Percentiles rank a stretch among this genome's conserved stretches.
phyloP scores from a whole-genome alignment of 2,113 vertebrate genomes.

The Ctenomys sociabilis region DNA sequence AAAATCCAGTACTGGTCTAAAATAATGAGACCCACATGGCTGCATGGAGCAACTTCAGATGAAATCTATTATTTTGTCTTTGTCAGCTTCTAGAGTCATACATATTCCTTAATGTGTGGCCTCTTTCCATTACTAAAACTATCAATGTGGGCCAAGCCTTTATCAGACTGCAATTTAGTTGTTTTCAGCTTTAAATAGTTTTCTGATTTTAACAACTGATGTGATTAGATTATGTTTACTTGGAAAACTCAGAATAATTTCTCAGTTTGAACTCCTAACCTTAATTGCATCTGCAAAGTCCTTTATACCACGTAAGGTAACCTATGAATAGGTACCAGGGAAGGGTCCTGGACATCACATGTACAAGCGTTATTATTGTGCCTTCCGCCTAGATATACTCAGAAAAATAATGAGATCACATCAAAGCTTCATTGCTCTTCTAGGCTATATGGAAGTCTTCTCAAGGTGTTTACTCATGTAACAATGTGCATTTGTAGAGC shows the following conservation, averaged over 20 bases:
- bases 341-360: background rate
- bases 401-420: background rate
- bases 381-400: background rate
- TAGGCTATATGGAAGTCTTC: background rate
- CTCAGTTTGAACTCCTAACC: background rate
- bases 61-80: background rate
- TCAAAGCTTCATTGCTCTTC: background rate
- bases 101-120: background rate
- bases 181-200: background rate
- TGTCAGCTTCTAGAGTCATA: background rate
- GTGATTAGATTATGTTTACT: background rate
- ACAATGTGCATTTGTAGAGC: background rate
- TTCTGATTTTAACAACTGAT: background rate
- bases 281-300: background rate
- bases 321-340: background rate
- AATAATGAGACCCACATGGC: background rate
- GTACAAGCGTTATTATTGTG: background rate
- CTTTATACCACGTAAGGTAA: background rate
- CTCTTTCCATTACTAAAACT: background rate
- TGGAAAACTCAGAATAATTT: background rate
- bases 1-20: background rate
- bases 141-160: accelerated
- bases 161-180: background rate
- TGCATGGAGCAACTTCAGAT: background rate
- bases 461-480: background rate